Evolutionary conservation across 2,113 vertebrate species (phyloP).

Genomic region (Origma solitaria): DNA sequence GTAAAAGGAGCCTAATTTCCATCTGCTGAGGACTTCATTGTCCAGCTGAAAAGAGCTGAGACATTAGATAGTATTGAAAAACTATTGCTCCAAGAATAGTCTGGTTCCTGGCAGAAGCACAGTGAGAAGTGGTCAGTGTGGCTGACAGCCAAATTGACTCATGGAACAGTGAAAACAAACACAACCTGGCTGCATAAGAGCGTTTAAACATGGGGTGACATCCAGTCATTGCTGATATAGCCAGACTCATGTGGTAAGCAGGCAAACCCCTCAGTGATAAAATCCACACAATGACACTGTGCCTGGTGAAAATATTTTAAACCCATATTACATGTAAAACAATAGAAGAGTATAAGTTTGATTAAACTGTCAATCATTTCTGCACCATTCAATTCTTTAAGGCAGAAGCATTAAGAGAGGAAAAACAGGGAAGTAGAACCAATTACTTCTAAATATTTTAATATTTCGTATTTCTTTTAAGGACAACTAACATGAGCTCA

Average conservation of each 20-base stretch:
- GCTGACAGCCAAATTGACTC: not conserved
- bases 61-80: not conserved
- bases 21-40: not conserved
- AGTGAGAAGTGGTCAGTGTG: not conserved
- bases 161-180: not conserved
- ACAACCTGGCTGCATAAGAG: not conserved
- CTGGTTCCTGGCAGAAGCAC: not conserved
- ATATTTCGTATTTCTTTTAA: not conserved
- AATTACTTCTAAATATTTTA: not conserved
- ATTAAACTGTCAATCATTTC: not conserved
- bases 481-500: not conserved
- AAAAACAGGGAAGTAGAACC: not conserved
- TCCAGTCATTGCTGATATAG: not conserved
- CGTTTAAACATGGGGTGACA: not conserved
- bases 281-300: accelerated
- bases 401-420: not conserved
- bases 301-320: not conserved
- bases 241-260: not conserved
- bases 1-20: not conserved
- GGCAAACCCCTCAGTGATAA: not conserved
- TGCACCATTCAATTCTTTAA: not conserved
- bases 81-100: not conserved
- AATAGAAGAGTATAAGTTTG: not conserved
- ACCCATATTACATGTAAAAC: not conserved
- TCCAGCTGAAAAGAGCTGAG: not conserved